Percentiles rank a stretch among this genome's conserved stretches.
These are phyloP conservation scores for Aphyosemion australe DNA, from an alignment of 2,113 vertebrate genomes.

Conservation along the genomic window DNA sequence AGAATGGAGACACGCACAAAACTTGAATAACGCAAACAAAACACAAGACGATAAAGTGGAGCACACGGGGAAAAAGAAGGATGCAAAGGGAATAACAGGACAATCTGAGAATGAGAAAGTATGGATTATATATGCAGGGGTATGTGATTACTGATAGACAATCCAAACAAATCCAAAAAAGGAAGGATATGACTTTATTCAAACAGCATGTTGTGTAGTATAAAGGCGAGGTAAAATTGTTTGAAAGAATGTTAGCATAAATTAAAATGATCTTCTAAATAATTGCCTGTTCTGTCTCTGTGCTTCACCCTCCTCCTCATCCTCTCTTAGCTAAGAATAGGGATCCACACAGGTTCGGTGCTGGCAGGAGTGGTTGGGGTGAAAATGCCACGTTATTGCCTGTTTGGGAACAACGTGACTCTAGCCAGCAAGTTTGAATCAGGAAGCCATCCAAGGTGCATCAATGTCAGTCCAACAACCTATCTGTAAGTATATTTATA, in stretches of 20 bases:
- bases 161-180: no score
- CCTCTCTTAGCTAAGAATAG: slow-evolving; percentile 88
- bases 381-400: slow-evolving; percentile 97
- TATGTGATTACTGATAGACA: no score
- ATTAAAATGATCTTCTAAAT: neutral
- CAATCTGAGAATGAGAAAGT: no score
- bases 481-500: slow-evolving; percentile 86
- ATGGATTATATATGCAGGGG: no score
- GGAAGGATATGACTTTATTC: neutral
- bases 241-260: neutral
- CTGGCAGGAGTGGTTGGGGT: slow-evolving; percentile 96
- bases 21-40: no score
- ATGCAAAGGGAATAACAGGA: no score
- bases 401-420: slow-evolving; percentile 98
- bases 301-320: neutral
- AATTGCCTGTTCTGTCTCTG: neutral
- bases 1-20: no score
- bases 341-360: slow-evolving; percentile 96
- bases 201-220: neutral
- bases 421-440: slow-evolving; percentile 99
- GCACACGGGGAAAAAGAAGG: no score
- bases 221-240: neutral
- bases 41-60: no score
- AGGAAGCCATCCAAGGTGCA: slow-evolving; percentile 93
- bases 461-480: slow-evolving; percentile 96